Evolutionary conservation across 2,113 vertebrate genomes (phyloP), one percentile per base, ranked within the genome.

Genomic region (Elephantulus edwardii): DNA sequence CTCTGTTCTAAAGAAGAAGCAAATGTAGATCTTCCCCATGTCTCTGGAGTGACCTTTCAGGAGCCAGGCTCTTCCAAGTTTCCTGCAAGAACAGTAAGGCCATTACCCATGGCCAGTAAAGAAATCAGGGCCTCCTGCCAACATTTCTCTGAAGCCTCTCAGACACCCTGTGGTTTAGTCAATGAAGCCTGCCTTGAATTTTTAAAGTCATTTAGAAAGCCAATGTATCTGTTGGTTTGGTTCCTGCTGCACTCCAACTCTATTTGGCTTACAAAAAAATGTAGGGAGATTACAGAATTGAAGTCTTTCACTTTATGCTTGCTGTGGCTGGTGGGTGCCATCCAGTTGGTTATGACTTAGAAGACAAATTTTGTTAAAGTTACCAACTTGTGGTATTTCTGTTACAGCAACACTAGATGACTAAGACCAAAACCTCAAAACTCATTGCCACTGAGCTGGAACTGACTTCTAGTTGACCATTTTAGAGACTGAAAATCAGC

Each of bases 271-370:
- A 46, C 26, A 56, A 78, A 94, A 93, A 91, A 84, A 6, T 11
- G 33, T n/a, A n/a, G n/a, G n/a, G n/a, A n/a, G n/a, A n/a, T n/a
- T n/a, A n/a, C n/a, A n/a, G n/a, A n/a, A n/a, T n/a, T n/a, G 30
- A 92, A 11, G 28, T 26, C 58, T 91, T 93, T 54, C 90, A 83
- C 82, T 83, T 83, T 33, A 76, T 44, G 71, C 86, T 58, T 83
- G 91, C 87, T n/a, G n/a, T n/a, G n/a, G n/a, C n/a, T n/a, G n/a
- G n/a, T n/a, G n/a, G n/a, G n/a, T 50, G 48, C 48, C 16, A 50
- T 10, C 48, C 48, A 10, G 9, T 10, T 8, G 48, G 48, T 50
- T 50, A 50, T n/a, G n/a, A 50, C 8, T 50, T 50, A 16, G 48
- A 50, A 50, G 48, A 50, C 16, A 50, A 50, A 50, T 50, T 50